Conservation (phyloP, 2,797 vertebrate genomes). For the Phoxinus dragarum region DNA sequence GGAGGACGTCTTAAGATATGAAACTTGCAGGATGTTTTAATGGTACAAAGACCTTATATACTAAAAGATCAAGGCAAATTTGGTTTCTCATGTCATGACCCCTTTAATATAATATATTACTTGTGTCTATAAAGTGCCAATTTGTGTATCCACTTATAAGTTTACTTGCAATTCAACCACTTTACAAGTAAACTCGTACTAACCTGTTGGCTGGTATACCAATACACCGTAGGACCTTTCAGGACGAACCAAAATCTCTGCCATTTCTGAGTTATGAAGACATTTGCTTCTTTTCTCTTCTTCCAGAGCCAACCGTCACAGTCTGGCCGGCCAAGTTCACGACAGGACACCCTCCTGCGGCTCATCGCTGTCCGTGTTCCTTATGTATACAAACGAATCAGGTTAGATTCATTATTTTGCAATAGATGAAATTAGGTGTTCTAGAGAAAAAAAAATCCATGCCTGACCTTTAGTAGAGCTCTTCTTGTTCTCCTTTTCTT, state of each 20-base stretch:
- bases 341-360: slow-evolving; percentile 91
- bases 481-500: slow-evolving; percentile 73
- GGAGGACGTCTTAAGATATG: too few species aligned
- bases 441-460: not conserved
- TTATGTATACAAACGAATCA: slow-evolving; percentile 41
- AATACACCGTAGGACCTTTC: slow-evolving; percentile 89
- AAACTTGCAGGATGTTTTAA: too few species aligned
- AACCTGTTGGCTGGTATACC: slow-evolving; percentile 85
- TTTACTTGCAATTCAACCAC: not conserved
- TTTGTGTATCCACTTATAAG: not conserved
- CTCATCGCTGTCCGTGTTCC: slow-evolving; percentile 77
- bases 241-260: slow-evolving; percentile 95
- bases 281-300: slow-evolving; percentile 87
- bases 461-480: slow-evolving; percentile 74
- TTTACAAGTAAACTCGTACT: not conserved
- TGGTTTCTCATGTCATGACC: too few species aligned
- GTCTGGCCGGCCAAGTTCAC: slow-evolving; percentile 87
- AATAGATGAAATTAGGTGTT: not conserved
- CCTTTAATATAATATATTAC: not conserved
- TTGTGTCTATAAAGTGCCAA: not conserved
- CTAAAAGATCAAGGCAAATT: too few species aligned
- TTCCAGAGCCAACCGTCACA: slow-evolving; percentile 95
- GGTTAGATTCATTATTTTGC: not conserved
- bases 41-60: too few species aligned
- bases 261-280: slow-evolving; percentile 94